A percentile compares a stretch with the other conserved stretches of the same genome.
phyloP scores from a whole-genome alignment of 2,797 vertebrate species.

The Erethizon dorsatum region DNA sequence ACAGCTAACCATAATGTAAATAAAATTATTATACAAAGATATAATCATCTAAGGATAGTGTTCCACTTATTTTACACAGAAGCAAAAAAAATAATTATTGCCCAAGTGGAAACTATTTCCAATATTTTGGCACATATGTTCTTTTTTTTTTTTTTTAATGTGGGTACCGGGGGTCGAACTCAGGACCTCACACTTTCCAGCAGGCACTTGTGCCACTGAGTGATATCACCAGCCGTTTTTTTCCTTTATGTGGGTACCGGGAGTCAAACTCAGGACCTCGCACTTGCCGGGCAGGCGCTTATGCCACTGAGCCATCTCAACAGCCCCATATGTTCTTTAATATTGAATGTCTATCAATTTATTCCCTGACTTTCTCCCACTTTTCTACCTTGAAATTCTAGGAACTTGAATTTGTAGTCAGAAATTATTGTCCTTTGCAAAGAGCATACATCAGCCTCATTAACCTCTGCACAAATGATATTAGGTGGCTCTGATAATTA shows the following conservation, averaged over 20 bases:
- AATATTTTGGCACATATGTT: background rate
- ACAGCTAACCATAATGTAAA: background rate
- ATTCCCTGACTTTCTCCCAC: background rate
- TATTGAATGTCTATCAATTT: background rate
- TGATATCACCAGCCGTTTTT: no score
- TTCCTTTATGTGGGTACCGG: no score
- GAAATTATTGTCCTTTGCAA: background rate
- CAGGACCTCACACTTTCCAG: no score
- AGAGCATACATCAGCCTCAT: background rate
- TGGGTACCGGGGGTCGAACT: no score
- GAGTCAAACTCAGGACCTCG: no score
- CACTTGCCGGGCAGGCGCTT: no score
- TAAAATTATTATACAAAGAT: conserved; percentile 16
- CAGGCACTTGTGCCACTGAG: no score
- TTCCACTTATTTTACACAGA: background rate
- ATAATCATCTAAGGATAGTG: background rate
- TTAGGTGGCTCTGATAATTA: background rate
- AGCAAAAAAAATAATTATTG: background rate
- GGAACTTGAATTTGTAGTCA: background rate
- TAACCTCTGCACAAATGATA: background rate
- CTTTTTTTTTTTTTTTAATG: background rate
- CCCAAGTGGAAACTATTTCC: background rate
- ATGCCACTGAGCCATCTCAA: no score
- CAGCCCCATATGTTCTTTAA: background rate
- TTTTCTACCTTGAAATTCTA: background rate